Conservation (phyloP, 2,888 invertebrate species). For the Cephus pygmeus region DNA sequence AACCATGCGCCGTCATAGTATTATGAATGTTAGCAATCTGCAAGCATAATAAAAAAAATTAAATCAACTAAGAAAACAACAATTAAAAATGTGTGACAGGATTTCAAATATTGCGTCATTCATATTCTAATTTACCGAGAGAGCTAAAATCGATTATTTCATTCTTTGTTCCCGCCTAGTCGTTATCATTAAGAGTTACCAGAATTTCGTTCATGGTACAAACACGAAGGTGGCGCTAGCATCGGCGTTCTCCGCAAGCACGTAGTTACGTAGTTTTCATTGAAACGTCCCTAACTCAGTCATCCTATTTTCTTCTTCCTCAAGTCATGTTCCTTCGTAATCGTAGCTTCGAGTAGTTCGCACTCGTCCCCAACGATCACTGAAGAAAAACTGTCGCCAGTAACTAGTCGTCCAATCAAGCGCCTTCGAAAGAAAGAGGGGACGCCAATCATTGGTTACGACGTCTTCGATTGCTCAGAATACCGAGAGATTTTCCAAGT, state of each 20-base stretch:
- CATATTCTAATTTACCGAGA: not conserved
- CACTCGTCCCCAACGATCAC: not conserved
- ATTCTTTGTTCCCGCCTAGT: not conserved
- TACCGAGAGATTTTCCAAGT: not conserved
- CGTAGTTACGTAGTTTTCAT: not conserved
- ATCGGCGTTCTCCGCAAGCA: not conserved
- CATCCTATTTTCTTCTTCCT: not conserved
- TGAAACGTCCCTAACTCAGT: not conserved
- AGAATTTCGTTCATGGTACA: not conserved
- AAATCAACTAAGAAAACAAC: not conserved
- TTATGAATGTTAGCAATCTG: slow-evolving; percentile 74
- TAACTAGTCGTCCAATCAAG: not conserved
- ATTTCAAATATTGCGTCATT: not conserved
- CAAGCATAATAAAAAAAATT: slow-evolving; percentile 18
- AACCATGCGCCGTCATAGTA: slow-evolving; percentile 68
- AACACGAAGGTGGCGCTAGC: not conserved
- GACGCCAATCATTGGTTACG: not conserved
- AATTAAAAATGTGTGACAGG: not conserved
- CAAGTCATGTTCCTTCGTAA: not conserved
- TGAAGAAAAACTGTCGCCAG: not conserved
- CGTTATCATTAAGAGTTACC: not conserved
- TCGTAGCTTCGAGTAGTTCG: not conserved
- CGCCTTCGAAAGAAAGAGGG: not conserved
- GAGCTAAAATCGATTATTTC: not conserved
- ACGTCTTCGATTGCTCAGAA: not conserved